Percentiles rank a stretch among this genome's conserved stretches.
Evolutionary conservation across 2,113 vertebrate genomes (phyloP).

Genomic region (Butorides virescens): DNA sequence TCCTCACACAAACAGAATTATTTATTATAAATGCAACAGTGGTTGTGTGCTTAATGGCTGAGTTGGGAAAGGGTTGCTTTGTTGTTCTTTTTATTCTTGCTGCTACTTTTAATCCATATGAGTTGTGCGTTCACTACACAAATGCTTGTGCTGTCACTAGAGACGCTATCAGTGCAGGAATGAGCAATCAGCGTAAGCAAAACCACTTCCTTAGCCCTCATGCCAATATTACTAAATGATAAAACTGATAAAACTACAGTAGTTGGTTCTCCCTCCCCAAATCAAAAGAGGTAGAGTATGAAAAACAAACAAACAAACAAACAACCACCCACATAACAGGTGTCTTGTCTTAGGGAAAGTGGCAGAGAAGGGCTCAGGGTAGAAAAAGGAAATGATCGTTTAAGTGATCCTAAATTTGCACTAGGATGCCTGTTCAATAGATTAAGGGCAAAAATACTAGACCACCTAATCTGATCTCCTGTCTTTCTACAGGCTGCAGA

Average conservation of each 20-base stretch:
- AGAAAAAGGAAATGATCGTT: neutral
- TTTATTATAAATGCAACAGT: neutral
- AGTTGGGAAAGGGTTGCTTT: neutral
- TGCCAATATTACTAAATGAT: neutral
- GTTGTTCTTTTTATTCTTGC: neutral
- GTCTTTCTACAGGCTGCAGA: neutral
- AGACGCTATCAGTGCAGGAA: neutral
- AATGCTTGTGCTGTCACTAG: neutral
- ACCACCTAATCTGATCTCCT: neutral
- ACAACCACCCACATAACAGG: rapidly evolving
- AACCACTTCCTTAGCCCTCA: neutral
- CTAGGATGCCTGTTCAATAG: neutral
- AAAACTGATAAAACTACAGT: rapidly evolving
- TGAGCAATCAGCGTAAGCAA: neutral
- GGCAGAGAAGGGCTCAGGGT: neutral
- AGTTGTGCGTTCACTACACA: neutral
- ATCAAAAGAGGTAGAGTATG: neutral
- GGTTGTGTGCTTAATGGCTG: neutral
- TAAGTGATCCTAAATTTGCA: neutral
- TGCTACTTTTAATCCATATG: neutral
- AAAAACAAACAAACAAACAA: neutral
- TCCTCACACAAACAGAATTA: neutral
- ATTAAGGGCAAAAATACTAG: neutral
- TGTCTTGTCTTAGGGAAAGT: neutral
- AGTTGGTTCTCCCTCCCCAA: rapidly evolving